A percentile compares a stretch with the other conserved stretches of the same genome.
These are phyloP conservation scores for Chrysemys picta DNA, from an alignment of 2,113 vertebrate species.

Conservation along the genomic window DNA sequence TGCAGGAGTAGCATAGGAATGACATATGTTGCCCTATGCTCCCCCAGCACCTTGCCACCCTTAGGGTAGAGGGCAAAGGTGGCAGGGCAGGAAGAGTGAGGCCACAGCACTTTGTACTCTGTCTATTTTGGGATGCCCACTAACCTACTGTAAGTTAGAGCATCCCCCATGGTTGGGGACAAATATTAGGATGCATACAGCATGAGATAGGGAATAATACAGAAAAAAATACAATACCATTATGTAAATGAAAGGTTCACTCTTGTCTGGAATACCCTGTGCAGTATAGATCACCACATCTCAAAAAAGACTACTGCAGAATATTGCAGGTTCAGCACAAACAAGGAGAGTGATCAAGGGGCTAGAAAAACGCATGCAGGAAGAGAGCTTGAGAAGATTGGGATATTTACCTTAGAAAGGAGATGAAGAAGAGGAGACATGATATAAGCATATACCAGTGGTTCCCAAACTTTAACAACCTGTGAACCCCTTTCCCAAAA, in stretches of 20 bases:
- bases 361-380: neutral
- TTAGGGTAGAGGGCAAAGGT: neutral
- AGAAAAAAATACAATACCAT: neutral
- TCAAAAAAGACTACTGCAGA: neutral
- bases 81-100: neutral
- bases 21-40: neutral
- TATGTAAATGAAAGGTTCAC: neutral
- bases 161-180: neutral
- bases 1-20: neutral
- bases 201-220: neutral
- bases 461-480: too few relatives aligned
- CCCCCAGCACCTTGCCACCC: neutral
- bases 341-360: neutral
- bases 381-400: neutral
- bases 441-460: neutral
- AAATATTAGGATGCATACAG: neutral
- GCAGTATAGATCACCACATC: neutral
- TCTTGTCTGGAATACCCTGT: neutral
- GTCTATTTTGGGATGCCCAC: neutral
- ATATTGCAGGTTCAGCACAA: neutral
- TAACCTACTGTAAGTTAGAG: neutral
- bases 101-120: neutral
- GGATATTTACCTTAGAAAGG: neutral
- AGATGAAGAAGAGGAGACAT: neutral
- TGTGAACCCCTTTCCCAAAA: too few relatives aligned